Conservation (phyloP, 2,888 invertebrate species). For the Arrhopalites spinosus region DNA sequence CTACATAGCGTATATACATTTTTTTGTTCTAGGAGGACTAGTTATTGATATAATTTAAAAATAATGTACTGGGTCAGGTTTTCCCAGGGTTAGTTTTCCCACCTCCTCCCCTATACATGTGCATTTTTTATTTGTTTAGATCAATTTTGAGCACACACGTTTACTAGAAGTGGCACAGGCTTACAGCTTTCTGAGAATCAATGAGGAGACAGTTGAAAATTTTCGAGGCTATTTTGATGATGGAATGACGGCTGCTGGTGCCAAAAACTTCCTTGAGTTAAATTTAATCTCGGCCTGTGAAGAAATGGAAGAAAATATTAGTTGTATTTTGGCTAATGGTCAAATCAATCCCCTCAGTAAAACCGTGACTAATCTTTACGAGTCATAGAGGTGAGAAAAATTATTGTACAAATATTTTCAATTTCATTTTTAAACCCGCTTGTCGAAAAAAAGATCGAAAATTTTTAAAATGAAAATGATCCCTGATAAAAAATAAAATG, state of each 20-base stretch:
- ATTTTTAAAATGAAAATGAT: too few relatives aligned
- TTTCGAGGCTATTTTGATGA: background rate
- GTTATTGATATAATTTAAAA: too few relatives aligned
- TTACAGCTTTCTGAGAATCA: background rate
- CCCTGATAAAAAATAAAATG: too few relatives aligned
- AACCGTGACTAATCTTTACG: background rate
- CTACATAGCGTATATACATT: too few relatives aligned
- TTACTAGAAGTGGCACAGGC: background rate
- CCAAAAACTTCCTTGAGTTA: background rate
- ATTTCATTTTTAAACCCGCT: too few relatives aligned
- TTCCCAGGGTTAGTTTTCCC: too few relatives aligned
- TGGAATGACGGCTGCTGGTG: background rate
- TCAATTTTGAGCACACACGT: background rate
- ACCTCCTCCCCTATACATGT: too few relatives aligned
- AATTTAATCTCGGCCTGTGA: background rate
- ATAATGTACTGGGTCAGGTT: too few relatives aligned
- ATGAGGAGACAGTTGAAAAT: background rate
- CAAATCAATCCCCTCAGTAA: background rate
- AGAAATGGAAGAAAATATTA: background rate
- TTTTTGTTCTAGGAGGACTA: too few relatives aligned
- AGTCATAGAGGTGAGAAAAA: background rate
- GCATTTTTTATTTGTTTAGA: too few relatives aligned
- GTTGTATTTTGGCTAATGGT: background rate
- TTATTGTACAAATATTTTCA: background rate
- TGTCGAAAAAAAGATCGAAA: too few relatives aligned